Evolutionary conservation across 2,888 invertebrate genomes (phyloP).

Genomic region (Crioceris asparagi): DNA sequence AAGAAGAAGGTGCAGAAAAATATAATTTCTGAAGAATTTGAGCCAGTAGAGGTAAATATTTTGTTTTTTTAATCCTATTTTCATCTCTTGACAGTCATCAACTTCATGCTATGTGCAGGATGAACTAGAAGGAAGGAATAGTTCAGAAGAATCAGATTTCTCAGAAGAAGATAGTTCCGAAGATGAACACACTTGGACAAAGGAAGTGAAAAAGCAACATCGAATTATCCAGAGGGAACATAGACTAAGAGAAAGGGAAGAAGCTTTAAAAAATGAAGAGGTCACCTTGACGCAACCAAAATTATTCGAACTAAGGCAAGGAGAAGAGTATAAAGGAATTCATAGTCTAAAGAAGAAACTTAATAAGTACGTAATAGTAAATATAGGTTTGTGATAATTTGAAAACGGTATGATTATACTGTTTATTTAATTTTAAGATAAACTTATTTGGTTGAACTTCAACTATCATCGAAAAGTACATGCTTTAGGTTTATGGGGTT

Average conservation of each 20-base stretch:
- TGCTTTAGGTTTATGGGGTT: no score
- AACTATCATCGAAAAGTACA: no score
- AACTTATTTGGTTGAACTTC: no score
- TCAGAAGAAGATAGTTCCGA: conserved; percentile 52
- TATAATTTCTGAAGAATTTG: conserved; percentile 42
- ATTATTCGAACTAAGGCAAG: conserved; percentile 51
- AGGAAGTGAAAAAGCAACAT: conserved; percentile 70
- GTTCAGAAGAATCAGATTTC: conserved; percentile 36
- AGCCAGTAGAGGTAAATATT: conserved; percentile 26
- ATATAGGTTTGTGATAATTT: not conserved
- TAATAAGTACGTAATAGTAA: conserved; percentile 36
- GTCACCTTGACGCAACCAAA: conserved; percentile 38
- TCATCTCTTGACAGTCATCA: not conserved
- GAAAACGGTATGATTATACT: not conserved
- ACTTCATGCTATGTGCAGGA: conserved; percentile 18
- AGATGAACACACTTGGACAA: conserved; percentile 69
- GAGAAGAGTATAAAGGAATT: conserved; percentile 48
- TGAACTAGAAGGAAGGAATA: conserved; percentile 37
- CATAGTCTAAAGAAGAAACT: conserved; percentile 42
- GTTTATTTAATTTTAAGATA: no score
- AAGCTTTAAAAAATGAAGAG: conserved; percentile 25
- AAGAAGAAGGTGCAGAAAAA: conserved; percentile 50
- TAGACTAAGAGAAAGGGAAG: conserved; percentile 34
- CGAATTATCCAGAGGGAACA: conserved; percentile 49
- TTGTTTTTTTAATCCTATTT: not conserved